Conservation (phyloP, 2,888 invertebrate species). For the Heteromurus nitidus region DNA sequence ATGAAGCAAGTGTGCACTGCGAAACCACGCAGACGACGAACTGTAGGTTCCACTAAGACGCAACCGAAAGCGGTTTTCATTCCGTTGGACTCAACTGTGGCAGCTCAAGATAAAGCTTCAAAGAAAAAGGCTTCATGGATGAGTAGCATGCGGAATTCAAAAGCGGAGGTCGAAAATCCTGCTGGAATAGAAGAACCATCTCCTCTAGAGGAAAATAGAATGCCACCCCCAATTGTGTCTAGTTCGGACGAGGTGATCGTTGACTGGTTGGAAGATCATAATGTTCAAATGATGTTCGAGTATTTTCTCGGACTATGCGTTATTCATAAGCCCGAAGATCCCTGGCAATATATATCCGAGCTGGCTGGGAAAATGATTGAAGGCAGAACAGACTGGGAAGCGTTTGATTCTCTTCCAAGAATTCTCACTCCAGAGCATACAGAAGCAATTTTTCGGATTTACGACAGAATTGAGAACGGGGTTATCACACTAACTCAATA, state of each 20-base stretch:
- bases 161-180: not conserved
- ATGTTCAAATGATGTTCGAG: conserved; percentile 66
- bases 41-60: conserved; percentile 38
- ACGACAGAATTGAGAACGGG: conserved; percentile 63
- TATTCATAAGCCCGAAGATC: conserved; percentile 46
- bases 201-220: conserved; percentile 28
- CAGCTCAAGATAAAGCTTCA: not conserved
- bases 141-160: not conserved
- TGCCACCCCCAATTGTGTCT: conserved; percentile 58
- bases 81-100: conserved; percentile 30
- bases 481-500: conserved; percentile 52
- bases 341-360: conserved; percentile 52
- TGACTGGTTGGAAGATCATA: conserved; percentile 57
- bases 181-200: conserved; percentile 28
- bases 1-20: conserved; percentile 39
- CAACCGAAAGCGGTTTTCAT: conserved; percentile 52
- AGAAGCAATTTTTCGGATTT: conserved; percentile 63
- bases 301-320: conserved; percentile 61
- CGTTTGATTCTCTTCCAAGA: conserved; percentile 50
- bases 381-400: conserved; percentile 30
- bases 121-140: not conserved
- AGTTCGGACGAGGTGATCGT: conserved; percentile 59
- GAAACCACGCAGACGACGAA: conserved; percentile 5
- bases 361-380: conserved; percentile 48
- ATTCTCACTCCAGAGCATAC: conserved; percentile 57